Percentiles rank a stretch among this genome's conserved stretches.
Evolutionary conservation across 2,113 vertebrate species (phyloP).

Genomic region (Xenopus laevis): DNA sequence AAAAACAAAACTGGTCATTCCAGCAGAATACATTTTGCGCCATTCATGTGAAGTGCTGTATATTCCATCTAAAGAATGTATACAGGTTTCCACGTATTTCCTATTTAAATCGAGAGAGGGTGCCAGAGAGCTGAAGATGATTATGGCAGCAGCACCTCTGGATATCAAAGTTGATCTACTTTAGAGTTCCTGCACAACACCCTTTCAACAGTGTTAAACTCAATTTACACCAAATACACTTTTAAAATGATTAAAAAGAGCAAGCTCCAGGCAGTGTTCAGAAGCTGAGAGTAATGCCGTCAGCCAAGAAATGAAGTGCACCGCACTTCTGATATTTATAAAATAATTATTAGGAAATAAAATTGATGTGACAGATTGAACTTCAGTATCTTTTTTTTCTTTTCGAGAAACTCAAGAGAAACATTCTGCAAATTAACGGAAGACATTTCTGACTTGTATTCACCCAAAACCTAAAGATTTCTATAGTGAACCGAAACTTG

Average conservation of each 20-base stretch:
- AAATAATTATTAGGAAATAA: slow-evolving; percentile 58
- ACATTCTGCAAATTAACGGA: slow-evolving; percentile 4
- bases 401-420: background rate
- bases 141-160: slow-evolving; percentile 21
- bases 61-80: too few species aligned
- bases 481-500: background rate
- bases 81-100: slow-evolving; percentile 32
- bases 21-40: too few species aligned
- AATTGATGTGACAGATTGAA: slow-evolving; percentile 48
- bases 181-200: slow-evolving; percentile 50
- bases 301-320: slow-evolving; percentile 53
- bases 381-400: slow-evolving; percentile 5
- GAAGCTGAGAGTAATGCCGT: slow-evolving; percentile 49
- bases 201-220: slow-evolving; percentile 51
- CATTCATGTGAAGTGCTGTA: too few species aligned
- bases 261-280: slow-evolving; percentile 47
- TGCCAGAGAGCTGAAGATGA: slow-evolving; percentile 63
- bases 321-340: slow-evolving; percentile 56
- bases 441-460: slow-evolving; percentile 24
- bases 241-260: slow-evolving; percentile 54
- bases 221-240: slow-evolving; percentile 51
- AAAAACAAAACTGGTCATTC: too few species aligned
- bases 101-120: slow-evolving; percentile 61
- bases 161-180: slow-evolving; percentile 27
- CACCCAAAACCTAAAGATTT: background rate